Evolutionary conservation across 2,113 vertebrate genomes (phyloP).

Genomic region (Stercorarius parasiticus): DNA sequence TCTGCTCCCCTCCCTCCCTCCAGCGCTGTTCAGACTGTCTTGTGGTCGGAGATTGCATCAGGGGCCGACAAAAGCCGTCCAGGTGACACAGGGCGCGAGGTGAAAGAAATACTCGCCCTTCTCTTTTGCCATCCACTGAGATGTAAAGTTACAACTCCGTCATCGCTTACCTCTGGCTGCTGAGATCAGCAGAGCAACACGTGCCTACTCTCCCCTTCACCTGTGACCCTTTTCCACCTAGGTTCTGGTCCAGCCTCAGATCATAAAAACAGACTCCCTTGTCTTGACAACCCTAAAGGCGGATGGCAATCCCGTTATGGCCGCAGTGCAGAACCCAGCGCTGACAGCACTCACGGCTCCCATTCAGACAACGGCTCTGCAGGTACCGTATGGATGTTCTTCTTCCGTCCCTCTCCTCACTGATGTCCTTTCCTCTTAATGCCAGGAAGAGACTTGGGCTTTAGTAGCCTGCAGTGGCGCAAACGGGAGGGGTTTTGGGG

Average conservation of each 20-base stretch:
- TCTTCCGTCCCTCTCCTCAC: not conserved
- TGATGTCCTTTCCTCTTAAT: not conserved
- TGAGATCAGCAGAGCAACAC: not conserved
- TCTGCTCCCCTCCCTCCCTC: not conserved
- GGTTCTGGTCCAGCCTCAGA: conserved; percentile 96
- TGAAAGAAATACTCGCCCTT: not conserved
- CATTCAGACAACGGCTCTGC: conserved; percentile 90
- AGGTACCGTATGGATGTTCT: conserved; percentile 75
- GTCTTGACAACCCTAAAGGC: conserved; percentile 93
- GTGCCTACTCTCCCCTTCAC: not conserved
- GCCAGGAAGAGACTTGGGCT: not conserved
- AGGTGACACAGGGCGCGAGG: not conserved
- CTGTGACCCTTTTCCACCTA: conserved; percentile 36
- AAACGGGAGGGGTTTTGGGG: not conserved
- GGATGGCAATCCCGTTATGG: conserved; percentile 90
- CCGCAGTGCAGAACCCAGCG: conserved; percentile 88
- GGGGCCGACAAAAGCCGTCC: not conserved
- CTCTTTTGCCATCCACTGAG: not conserved
- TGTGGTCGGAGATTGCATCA: not conserved
- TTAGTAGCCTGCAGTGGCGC: not conserved
- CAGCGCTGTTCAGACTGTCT: not conserved
- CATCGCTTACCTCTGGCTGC: not conserved
- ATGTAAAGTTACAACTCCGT: not conserved
- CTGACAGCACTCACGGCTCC: conserved; percentile 88
- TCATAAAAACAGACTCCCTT: conserved; percentile 95